Percentiles rank a stretch among this genome's conserved stretches.
These are phyloP conservation scores for Megalonaias nervosa DNA, from an alignment of 1,140 invertebrate species.

Conservation along the genomic window DNA sequence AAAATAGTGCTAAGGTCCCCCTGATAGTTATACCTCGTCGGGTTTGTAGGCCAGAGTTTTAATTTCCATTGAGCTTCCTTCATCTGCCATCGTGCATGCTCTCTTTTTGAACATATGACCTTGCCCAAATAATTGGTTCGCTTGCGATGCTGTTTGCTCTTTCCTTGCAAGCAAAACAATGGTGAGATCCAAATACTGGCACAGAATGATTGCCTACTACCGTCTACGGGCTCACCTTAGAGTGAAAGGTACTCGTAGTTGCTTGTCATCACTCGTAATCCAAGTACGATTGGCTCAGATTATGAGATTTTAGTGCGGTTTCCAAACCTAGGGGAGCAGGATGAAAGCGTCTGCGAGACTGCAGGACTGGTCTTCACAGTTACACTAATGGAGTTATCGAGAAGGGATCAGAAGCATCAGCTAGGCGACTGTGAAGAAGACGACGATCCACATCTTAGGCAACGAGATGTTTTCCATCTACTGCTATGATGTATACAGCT, in stretches of 20 bases:
- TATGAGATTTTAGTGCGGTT: constrained; percentile 34
- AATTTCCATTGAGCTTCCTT: no score
- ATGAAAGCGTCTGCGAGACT: constrained; percentile 28
- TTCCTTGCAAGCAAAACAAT: no score
- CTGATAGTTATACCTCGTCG: no score
- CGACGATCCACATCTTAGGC: constrained; percentile 21
- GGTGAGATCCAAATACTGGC: no score
- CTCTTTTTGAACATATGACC: no score
- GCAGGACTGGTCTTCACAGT: constrained; percentile 25
- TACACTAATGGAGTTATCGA: constrained; percentile 8
- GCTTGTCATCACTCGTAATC: constrained; percentile 34
- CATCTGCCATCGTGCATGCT: no score
- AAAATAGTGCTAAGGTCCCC: no score
- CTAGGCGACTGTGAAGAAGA: constrained; percentile 18
- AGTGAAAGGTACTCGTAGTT: constrained; percentile 27
- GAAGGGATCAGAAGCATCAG: constrained; percentile 22
- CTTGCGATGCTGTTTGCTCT: no score
- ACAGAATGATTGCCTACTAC: constrained; percentile 16
- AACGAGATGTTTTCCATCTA: constrained; percentile 25
- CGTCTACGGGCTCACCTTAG: constrained; percentile 14
- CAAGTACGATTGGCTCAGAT: constrained; percentile 16
- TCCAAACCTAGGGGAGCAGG: constrained; percentile 27
- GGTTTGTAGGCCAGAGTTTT: no score
- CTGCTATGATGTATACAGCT: neutral
- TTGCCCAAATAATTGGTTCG: no score